Evolutionary conservation across 1,140 invertebrate species (phyloP).

Genomic region (Arctopsyche grandis): DNA sequence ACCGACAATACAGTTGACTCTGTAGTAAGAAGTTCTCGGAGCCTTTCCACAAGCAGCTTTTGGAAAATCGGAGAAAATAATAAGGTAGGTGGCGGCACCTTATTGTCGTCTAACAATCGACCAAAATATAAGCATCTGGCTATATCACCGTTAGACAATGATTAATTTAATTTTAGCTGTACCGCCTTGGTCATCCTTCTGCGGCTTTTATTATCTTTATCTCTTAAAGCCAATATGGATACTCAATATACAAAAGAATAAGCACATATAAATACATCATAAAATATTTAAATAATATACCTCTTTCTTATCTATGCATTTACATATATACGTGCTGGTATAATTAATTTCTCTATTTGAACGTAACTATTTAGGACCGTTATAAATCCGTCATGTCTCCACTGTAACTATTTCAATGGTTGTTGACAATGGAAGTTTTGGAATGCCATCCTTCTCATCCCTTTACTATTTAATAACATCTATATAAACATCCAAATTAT

Average conservation of each 20-base stretch:
- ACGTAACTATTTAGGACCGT: neutral
- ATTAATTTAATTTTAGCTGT: neutral
- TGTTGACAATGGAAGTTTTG: neutral
- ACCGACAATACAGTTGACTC: neutral
- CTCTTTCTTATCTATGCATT: too few species aligned
- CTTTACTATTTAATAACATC: neutral
- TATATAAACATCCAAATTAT: too few species aligned
- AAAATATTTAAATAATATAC: neutral
- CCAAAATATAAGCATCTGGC: neutral
- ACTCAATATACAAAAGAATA: neutral
- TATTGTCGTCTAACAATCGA: neutral
- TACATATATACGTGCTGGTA: neutral
- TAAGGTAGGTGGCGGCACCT: neutral
- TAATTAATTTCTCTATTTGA: neutral
- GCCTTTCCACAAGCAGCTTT: neutral
- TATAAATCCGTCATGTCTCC: slow-evolving; percentile 15
- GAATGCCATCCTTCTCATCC: neutral
- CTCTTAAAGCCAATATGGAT: neutral
- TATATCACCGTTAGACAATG: neutral
- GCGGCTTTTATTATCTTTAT: neutral
- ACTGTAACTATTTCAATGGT: slow-evolving; percentile 5
- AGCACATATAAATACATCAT: neutral
- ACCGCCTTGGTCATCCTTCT: neutral
- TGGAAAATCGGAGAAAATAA: neutral
- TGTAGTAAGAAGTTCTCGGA: neutral